A percentile compares a stretch with the other conserved stretches of the same genome.
Evolutionary conservation across 2,797 vertebrate genomes (phyloP).

Genomic region (Brotula barbata): DNA sequence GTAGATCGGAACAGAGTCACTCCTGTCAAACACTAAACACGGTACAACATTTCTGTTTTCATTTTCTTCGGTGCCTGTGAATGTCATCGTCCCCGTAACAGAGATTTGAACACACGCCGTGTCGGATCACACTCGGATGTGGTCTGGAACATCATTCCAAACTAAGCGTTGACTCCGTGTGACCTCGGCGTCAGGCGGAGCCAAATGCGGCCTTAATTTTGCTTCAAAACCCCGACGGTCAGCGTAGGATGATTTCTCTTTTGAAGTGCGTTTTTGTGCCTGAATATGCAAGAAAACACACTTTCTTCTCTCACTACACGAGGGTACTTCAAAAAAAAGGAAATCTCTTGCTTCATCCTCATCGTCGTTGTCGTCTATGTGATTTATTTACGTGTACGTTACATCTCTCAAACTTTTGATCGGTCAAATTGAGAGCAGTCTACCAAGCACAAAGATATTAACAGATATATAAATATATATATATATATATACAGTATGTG

Average conservation of each 20-base stretch:
- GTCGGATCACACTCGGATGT: no score
- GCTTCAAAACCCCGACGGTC: constrained; percentile 4
- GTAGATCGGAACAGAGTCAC: background rate
- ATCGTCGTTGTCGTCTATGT: no score
- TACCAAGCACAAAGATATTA: constrained; percentile 44
- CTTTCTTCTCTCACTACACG: constrained; percentile 10
- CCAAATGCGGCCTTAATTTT: background rate
- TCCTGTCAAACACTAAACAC: constrained; percentile 30
- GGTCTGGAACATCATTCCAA: no score
- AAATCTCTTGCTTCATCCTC: background rate
- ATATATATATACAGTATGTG: background rate
- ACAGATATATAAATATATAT: no score
- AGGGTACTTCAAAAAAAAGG: constrained; percentile 9
- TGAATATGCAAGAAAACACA: constrained; percentile 45
- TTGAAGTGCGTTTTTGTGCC: constrained; percentile 12
- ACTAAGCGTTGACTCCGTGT: no score
- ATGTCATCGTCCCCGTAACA: no score
- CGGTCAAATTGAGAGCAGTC: constrained; percentile 17
- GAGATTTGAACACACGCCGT: no score
- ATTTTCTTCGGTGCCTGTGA: constrained; percentile 8
- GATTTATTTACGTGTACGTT: constrained; percentile 6
- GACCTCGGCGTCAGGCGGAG: no score
- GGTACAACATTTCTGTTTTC: background rate
- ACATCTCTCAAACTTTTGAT: constrained; percentile 6
- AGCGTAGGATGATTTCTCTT: constrained; percentile 8